Conservation (phyloP, 2,888 invertebrate species). For the Neoascia interrupta region DNA sequence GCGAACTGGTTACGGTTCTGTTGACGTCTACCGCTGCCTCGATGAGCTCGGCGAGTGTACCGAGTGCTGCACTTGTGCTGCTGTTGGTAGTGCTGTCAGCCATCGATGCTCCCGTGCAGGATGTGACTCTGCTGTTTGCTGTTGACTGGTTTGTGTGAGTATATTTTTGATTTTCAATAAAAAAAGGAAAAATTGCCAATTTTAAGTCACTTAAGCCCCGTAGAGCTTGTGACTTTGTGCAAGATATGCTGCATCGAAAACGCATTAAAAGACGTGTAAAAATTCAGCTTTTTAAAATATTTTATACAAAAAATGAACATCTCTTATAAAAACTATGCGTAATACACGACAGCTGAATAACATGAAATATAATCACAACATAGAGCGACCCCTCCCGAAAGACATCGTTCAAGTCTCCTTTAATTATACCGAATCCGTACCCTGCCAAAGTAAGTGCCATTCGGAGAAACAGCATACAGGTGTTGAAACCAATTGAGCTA, state of each 20-base stretch:
- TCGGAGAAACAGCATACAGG: slow-evolving; percentile 17
- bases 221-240: too few species aligned
- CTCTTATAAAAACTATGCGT: slow-evolving; percentile 31
- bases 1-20: slow-evolving; percentile 92
- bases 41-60: slow-evolving; percentile 93
- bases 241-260: too few species aligned
- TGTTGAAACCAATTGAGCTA: slow-evolving; percentile 37
- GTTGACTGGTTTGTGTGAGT: slow-evolving; percentile 96
- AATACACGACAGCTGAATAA: slow-evolving; percentile 39
- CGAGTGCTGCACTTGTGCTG: slow-evolving; percentile 91
- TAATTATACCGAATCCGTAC: slow-evolving; percentile 30
- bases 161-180: too few species aligned
- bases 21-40: slow-evolving; percentile 91
- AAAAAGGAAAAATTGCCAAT: too few species aligned
- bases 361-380: slow-evolving; percentile 25
- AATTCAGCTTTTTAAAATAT: too few species aligned
- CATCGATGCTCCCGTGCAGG: slow-evolving; percentile 89
- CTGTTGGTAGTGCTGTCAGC: slow-evolving; percentile 90
- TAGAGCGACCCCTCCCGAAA: slow-evolving; percentile 29
- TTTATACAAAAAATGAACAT: slow-evolving; percentile 11
- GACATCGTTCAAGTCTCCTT: slow-evolving; percentile 12
- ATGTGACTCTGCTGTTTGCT: slow-evolving; percentile 90
- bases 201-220: too few species aligned
- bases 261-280: too few species aligned
- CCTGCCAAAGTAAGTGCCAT: slow-evolving; percentile 20